A percentile compares a stretch with the other conserved stretches of the same genome.
Conservation (phyloP, 2,797 vertebrate species). For the Clarias fuscus region DNA sequence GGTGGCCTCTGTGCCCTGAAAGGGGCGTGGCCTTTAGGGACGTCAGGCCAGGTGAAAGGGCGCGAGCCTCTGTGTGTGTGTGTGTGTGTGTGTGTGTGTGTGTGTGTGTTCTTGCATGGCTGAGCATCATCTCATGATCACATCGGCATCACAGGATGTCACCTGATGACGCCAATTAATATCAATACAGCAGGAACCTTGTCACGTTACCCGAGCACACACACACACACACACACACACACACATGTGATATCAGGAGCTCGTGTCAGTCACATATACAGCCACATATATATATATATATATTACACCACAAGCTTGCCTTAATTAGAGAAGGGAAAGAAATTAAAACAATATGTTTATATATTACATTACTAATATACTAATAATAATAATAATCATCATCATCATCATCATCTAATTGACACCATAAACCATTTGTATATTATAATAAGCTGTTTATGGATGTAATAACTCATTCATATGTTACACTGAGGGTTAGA, state of each 20-base stretch:
- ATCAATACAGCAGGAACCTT: neutral
- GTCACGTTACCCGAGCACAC: neutral
- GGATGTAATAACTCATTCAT: neutral
- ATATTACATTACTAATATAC: neutral
- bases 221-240: too few relatives aligned
- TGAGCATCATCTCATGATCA: neutral
- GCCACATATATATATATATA: too few relatives aligned
- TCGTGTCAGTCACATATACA: neutral
- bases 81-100: neutral
- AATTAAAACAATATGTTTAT: neutral
- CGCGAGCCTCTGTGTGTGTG: neutral
- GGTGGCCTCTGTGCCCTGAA: neutral
- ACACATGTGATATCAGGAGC: neutral
- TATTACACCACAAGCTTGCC: neutral
- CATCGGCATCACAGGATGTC: neutral
- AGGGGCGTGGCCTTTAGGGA: neutral
- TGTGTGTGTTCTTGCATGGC: neutral
- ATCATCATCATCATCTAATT: too few relatives aligned
- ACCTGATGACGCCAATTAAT: constrained; percentile 8
- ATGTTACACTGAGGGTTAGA: neutral
- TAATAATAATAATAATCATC: neutral
- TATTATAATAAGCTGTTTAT: neutral
- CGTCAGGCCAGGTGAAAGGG: neutral
- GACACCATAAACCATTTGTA: too few relatives aligned
- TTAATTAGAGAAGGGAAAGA: neutral